Evolutionary conservation across 2,888 invertebrate species (phyloP), one percentile per base, ranked within the genome.

Genomic region (Miltochrista miniata): DNA sequence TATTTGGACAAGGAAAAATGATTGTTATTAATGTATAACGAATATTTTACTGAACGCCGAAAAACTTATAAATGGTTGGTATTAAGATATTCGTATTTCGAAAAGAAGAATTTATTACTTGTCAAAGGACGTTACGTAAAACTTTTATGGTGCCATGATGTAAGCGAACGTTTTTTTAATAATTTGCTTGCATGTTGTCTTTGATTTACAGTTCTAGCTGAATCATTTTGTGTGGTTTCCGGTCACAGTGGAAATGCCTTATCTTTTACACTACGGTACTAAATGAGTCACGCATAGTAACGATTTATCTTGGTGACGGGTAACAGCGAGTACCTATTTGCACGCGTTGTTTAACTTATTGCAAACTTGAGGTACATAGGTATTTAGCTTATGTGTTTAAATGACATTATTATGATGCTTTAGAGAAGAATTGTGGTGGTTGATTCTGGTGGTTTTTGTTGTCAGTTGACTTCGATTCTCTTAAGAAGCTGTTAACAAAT

Each of bases 21-120:
- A 64, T 57, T 64, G 72, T 71, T 74, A 70, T 71, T 67, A 73
- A 73, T 67, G 68, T 68, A 64, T 66, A 64, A 71, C 62, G 70
- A 73, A 74, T 72, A 72, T 71, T 74, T 74, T 69, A 70, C 68
- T 65, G 66, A 64, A 66, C 67, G 56, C 55, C 65, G 54, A 66
- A 68, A 74, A 73, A 72, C 68, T 72, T 73, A 69, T 71, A 72
- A 74, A 74, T 73, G 68, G 60, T 62, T 29, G 53, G 66, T 66
- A 71, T 73, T 70, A 72, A 70, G 72, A 71, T 67, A 68, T 71
- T 46, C 54, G 56, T 70, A 67, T 72, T 68, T 72, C 56, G 51
- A 45, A 61, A 74, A 66, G 56, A 68, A 61, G 59, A 68, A 72
- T 74, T 70, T 74, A 64, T 71, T 72, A 63, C 60, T 54, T 69